A percentile compares a stretch with the other conserved stretches of the same genome.
These are phyloP conservation scores for Pollachius pollachius DNA, from an alignment of 2,113 vertebrate species.

Conservation along the genomic window DNA sequence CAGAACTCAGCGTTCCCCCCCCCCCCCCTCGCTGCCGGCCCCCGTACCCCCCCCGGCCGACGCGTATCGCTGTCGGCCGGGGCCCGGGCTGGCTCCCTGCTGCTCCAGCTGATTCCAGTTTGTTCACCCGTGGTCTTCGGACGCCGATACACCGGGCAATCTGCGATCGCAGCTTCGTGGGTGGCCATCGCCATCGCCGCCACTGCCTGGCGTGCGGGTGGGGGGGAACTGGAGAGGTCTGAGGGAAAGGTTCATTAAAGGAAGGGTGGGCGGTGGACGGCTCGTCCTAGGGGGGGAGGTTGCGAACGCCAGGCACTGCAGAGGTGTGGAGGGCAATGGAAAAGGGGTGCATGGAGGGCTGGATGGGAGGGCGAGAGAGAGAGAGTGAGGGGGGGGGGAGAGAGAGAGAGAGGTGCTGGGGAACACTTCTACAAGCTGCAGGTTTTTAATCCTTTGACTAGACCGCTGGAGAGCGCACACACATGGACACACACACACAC, in stretches of 20 bases:
- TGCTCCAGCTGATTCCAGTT: conserved; percentile 65
- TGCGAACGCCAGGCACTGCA: conserved; percentile 37
- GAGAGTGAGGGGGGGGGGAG: too few relatives aligned
- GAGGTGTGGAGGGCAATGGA: background rate
- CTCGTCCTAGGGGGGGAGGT: background rate
- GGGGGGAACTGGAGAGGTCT: too few relatives aligned
- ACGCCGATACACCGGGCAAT: conserved; percentile 49
- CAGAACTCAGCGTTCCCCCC: conserved; percentile 71
- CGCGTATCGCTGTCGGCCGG: conserved; percentile 64
- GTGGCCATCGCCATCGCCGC: conserved; percentile 58
- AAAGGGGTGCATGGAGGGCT: too few relatives aligned
- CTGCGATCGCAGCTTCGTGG: conserved; percentile 44
- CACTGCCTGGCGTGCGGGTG: conserved; percentile 9
- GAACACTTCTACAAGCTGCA: background rate
- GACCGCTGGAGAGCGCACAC: conserved; percentile 4
- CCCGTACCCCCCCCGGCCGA: conserved; percentile 55
- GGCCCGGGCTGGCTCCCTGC: conserved; percentile 62
- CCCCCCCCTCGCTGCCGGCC: conserved; percentile 58
- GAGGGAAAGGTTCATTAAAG: background rate
- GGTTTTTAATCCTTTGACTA: background rate
- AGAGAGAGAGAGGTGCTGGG: too few relatives aligned
- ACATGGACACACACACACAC: background rate
- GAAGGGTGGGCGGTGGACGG: background rate
- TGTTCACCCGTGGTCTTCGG: conserved; percentile 52
- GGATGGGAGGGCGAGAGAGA: too few relatives aligned